Evolutionary conservation across 1,140 invertebrate genomes (phyloP), one percentile per base, ranked within the genome.

Genomic region (Diprion similis): DNA sequence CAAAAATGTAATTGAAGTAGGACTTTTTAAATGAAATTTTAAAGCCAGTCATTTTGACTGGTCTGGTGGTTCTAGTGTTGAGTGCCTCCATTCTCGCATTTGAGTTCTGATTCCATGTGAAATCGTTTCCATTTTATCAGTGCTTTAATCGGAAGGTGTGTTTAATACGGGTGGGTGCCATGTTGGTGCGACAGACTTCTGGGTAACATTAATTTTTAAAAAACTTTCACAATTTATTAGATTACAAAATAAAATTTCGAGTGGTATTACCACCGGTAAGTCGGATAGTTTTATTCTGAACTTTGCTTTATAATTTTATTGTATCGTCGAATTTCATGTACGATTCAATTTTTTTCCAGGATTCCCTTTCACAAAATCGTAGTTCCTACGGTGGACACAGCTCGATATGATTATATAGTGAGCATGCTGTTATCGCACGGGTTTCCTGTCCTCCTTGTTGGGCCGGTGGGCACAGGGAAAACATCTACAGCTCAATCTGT

Each of bases 401-500:
- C 96, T 4, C 89, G 95, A 10, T 95, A 96, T 84, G 91, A 95
- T 80, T 93, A 90, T 83, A 85, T 97, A 0, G 89, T 93, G 0
- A 88, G 89, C 51, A 87, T 89, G 7, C 89, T 95, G 51, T 83
- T 96, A 24, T 84, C 82, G 46, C 85, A 90, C 15, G 90, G 91
- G 1, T 89, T 90, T 83, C 94, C 95, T 1, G 92, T 95, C 1
- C 84, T 96, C 72, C 80, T 97, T 1, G 91, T 94, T 10, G 95
- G 95, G 0, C 92, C 94, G 9, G 94, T 95, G 0, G 95, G 95
- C 10, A 95, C 94, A 0, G 93, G 94, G 46, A 97, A 97, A 88
- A 95, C 95, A 0, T 95, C 92, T 1, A 91, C 93, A 3, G 92
- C 94, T 1, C 90, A 92, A 66, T 91, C 91, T 64, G 93, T 93